Evolutionary conservation across 1,140 invertebrate species (phyloP).

Genomic region (Trissolcus basalis): DNA sequence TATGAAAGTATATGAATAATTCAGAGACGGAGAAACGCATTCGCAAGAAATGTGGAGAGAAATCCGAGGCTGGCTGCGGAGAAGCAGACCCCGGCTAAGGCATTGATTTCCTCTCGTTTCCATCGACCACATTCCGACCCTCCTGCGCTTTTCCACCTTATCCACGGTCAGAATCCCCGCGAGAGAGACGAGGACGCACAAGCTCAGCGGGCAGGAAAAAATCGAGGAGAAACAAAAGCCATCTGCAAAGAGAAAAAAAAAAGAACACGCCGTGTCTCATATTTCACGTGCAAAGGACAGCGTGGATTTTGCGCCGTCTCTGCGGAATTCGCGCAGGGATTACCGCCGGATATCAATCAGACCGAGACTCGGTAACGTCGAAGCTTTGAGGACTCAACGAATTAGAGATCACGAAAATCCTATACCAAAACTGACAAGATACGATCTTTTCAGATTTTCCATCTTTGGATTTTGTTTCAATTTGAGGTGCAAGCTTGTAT

Average conservation of each 20-base stretch:
- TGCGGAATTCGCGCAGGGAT: constrained; percentile 68
- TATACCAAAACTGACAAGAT: constrained; percentile 8
- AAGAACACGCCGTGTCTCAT: constrained; percentile 69
- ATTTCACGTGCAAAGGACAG: constrained; percentile 72
- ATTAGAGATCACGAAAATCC: constrained; percentile 41
- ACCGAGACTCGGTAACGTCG: constrained; percentile 43
- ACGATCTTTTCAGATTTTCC: constrained; percentile 38
- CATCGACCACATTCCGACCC: constrained; percentile 71
- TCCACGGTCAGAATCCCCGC: constrained; percentile 70
- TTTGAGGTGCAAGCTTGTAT: too few relatives aligned
- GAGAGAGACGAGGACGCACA: constrained; percentile 54
- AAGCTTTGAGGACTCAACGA: constrained; percentile 40
- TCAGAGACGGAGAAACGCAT: constrained; percentile 27
- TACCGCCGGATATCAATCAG: constrained; percentile 72
- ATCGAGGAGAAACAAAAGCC: constrained; percentile 28
- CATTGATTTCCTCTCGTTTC: constrained; percentile 77
- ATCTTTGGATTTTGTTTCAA: too few relatives aligned
- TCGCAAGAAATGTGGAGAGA: constrained; percentile 34
- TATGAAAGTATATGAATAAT: constrained; percentile 57
- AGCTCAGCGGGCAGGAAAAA: constrained; percentile 6
- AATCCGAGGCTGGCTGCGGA: constrained; percentile 33
- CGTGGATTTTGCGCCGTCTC: constrained; percentile 72
- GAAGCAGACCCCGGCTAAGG: constrained; percentile 64
- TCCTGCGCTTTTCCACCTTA: constrained; percentile 60
- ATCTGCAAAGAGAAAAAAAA: constrained; percentile 30